Percentiles rank a stretch among this genome's conserved stretches.
Evolutionary conservation across 2,797 vertebrate genomes (phyloP).

Genomic region (Vireo griseus): DNA sequence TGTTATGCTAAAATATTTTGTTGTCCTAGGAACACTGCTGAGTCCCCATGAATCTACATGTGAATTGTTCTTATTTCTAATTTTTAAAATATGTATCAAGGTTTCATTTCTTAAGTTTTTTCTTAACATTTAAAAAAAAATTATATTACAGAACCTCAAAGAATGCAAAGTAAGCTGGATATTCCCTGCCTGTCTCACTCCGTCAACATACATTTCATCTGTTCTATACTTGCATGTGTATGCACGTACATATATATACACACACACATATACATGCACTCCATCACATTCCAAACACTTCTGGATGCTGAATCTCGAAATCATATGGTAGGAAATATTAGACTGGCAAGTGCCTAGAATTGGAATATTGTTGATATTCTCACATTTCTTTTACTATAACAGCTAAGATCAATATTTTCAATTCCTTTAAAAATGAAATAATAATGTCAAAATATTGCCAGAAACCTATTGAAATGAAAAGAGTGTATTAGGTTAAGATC

Average conservation of each 20-base stretch:
- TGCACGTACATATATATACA: not conserved
- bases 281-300: not conserved
- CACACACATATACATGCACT: rapidly evolving
- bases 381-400: not conserved
- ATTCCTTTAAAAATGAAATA: not conserved
- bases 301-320: not conserved
- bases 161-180: not conserved
- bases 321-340: not conserved
- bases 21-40: not conserved
- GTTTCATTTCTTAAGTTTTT: not conserved
- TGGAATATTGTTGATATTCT: not conserved
- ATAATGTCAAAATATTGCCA: not conserved
- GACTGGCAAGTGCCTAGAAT: not conserved
- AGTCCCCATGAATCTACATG: not conserved
- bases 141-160: not conserved
- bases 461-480: not conserved
- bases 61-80: not conserved
- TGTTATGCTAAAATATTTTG: not conserved
- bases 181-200: not conserved
- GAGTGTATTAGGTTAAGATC: not conserved
- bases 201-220: not conserved
- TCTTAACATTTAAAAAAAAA: not conserved
- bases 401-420: not conserved
- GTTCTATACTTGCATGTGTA: not conserved
- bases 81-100: not conserved